These are phyloP conservation scores for Solenopsis fugax DNA, from an alignment of 1,140 invertebrate species.

Conservation along the genomic window DNA sequence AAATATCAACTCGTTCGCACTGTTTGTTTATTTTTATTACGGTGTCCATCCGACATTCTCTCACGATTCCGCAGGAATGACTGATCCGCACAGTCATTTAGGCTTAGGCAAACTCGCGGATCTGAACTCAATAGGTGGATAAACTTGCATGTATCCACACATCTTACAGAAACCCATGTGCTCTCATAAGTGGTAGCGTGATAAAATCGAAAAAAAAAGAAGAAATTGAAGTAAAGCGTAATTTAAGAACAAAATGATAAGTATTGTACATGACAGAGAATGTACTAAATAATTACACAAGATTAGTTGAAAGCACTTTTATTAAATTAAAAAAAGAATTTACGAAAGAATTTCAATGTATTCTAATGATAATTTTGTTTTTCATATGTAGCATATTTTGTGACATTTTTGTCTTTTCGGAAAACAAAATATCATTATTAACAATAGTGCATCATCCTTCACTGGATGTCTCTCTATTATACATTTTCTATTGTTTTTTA, in stretches of 20 bases:
- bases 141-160: not conserved
- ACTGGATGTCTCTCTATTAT: not conserved
- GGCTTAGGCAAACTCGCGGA: not conserved
- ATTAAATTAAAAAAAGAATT: not conserved
- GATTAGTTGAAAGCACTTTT: not conserved
- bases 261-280: not conserved
- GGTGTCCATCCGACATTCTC: not conserved
- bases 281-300: not conserved
- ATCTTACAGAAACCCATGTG: not conserved
- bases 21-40: conserved; percentile 6
- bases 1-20: conserved; percentile 12
- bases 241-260: not conserved
- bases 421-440: not conserved
- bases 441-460: not conserved
- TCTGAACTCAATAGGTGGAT: not conserved
- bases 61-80: not conserved
- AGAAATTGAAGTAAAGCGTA: not conserved
- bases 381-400: not conserved
- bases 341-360: not conserved
- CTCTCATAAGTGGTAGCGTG: not conserved
- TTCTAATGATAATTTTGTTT: not conserved
- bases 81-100: not conserved
- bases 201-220: not conserved
- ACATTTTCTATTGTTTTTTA: not conserved
- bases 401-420: not conserved